Evolutionary conservation across 2,888 invertebrate genomes (phyloP), one percentile per base, ranked within the genome.

Genomic region (Dicyrtomina minuta): DNA sequence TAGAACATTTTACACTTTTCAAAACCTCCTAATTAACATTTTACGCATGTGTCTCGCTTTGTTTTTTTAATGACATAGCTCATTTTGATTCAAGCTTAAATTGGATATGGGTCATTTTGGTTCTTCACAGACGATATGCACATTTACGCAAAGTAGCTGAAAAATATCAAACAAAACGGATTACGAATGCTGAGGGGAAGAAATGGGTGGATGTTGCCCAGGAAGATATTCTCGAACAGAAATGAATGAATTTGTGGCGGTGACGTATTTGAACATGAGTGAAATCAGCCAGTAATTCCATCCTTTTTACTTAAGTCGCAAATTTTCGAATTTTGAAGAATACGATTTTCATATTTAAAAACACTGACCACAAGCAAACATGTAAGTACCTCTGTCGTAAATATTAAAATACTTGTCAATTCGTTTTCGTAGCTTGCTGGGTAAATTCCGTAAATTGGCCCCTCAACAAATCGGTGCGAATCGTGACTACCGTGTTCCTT

Each of bases 251-350:
- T 60, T 44, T 60, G 60, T 44, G n/a, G 4, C 24, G 1, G 26
- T 60, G 2, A 62, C 62, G 13, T 62, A 62, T 27, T 27, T 62
- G 24, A 49, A 22, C 15, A 22, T 1, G 26, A 62, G 49, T 22
- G 62, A 62, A 49, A 62, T 62, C 27, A 49, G 33, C 17, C 26
- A 62, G 62, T 62, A 62, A 62, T 26, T 10, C 15, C 20, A 15
- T 1, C 51, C n/a, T 51, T 8, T 58, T 2, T 39, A 41, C 44
- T n/a, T n/a, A n/a, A n/a, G n/a, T n/a, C n/a, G n/a, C n/a, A n/a
- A n/a, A n/a, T n/a, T n/a, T n/a, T n/a, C n/a, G n/a, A n/a, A 43
- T 44, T 1, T 15, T 2, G n/a, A 43, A 22, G 1, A 60, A 2
- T 60, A 12, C 39, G 3, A 33, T n/a, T 22, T 15, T 58, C 1